Percentiles rank a stretch among this genome's conserved stretches.
Evolutionary conservation across 2,888 invertebrate genomes (phyloP).

Genomic region (Sisyra terminalis): DNA sequence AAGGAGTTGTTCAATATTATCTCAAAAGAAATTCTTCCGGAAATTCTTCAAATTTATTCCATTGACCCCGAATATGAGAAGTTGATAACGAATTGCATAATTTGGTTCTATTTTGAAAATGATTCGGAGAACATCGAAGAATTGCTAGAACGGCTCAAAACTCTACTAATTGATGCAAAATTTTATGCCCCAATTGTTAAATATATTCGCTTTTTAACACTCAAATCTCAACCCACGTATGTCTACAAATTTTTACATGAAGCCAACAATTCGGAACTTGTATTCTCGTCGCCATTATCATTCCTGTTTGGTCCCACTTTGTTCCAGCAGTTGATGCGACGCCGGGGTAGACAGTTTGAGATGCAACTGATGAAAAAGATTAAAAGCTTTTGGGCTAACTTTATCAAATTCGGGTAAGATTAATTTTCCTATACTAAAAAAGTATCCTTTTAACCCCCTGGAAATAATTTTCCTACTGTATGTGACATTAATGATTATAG

Average conservation of each 20-base stretch:
- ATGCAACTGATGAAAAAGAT: conserved; percentile 35
- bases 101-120: conserved; percentile 36
- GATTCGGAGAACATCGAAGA: conserved; percentile 23
- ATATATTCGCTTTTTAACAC: conserved; percentile 30
- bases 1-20: conserved; percentile 36
- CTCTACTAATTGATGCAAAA: conserved; percentile 39
- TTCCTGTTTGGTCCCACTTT: conserved; percentile 47
- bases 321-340: conserved; percentile 45
- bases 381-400: conserved; percentile 32
- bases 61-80: conserved; percentile 18
- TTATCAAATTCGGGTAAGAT: conserved; percentile 27
- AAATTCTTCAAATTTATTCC: conserved; percentile 31
- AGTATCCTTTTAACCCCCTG: too few species aligned
- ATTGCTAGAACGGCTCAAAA: conserved; percentile 30
- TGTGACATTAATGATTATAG: conserved; percentile 22
- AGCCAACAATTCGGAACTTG: not conserved
- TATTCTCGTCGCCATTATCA: conserved; percentile 16
- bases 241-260: not conserved
- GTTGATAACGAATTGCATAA: conserved; percentile 28
- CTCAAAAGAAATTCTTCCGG: conserved; percentile 38
- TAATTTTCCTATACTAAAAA: too few species aligned
- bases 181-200: conserved; percentile 37
- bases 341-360: conserved; percentile 41
- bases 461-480: too few species aligned
- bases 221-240: conserved; percentile 18